Conservation (phyloP, 2,888 invertebrate genomes). For the Leistus spinibarbis region DNA sequence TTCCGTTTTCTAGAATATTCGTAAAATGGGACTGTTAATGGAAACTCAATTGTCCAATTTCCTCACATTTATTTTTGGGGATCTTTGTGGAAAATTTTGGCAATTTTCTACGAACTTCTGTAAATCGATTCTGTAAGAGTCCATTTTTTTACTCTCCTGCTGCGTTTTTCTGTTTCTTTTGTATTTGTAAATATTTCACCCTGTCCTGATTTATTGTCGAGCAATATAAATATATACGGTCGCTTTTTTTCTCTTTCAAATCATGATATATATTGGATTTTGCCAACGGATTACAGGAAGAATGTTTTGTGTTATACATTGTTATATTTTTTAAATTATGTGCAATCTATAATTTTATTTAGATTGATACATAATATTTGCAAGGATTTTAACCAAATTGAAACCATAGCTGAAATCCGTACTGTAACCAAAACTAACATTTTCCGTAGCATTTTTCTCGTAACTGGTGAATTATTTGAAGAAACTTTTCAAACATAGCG, state of each 20-base stretch:
- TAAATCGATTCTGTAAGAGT: no score
- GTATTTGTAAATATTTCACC: constrained; percentile 13
- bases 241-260: constrained; percentile 21
- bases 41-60: constrained; percentile 18
- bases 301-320: not conserved
- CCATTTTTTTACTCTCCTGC: no score
- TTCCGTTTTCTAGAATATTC: not conserved
- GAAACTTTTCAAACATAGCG: no score
- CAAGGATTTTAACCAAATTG: no score
- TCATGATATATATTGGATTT: constrained; percentile 27
- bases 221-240: constrained; percentile 14
- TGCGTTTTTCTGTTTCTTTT: constrained; percentile 11
- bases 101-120: constrained; percentile 7
- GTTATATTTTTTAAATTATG: not conserved
- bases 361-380: no score
- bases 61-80: constrained; percentile 3
- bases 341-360: not conserved
- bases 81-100: no score
- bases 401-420: no score
- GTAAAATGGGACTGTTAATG: constrained; percentile 7
- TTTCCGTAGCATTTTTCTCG: no score
- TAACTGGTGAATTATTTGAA: no score
- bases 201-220: constrained; percentile 13
- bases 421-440: no score
- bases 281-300: constrained; percentile 24